Base-by-base conservation (phyloP, 2,797 vertebrate genomes). In the Gila robusta region DNA sequence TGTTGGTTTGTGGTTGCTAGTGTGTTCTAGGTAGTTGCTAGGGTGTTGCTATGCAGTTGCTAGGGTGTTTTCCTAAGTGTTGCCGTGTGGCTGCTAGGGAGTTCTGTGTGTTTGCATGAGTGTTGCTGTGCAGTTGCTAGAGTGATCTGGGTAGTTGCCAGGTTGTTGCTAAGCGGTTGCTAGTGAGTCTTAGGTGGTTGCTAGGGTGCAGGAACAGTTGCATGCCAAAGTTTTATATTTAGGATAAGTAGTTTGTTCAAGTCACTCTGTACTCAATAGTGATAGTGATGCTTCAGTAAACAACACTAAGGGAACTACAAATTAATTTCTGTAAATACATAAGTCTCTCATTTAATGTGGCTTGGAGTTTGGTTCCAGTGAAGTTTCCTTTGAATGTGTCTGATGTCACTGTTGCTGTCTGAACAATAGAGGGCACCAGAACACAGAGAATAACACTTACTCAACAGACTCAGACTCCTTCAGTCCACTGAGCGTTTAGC, bases 401-500 rank as follows among this genome's bases (percentile, higher is more conserved):
- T 26, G 7, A 39, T 69, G 76, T 59, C 23, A 64, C 32, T 71
- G 49, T 14, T 54, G 70, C 32, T 39, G 4, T 54, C 26, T 69
- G 74, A 76, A 72, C 89, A 88, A 79, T 81, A 88, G 89, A 82
- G 82, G 87, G 82, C 3, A 54, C 62, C 69, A 87, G 35, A 76
- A 80, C 35, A 80, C 52, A 73, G 39, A 39, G 0, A 44, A 72
- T 28, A 37, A 23, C n/a, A 76, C 10, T 8, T 21, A 21, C 37
- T 28, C 6, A 10, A 44, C n/a, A 9, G 2, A 6, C 37, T 71
- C n/a, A 12, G 7, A 56, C 35, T 59, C 2, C n/a, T 62, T 78
- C 6, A 56, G 12, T 17, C 37, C 23, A 62, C 1, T 28, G 39
- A 44, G 37, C 7, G 2, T 5, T 62, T n/a, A 19, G 5, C n/a